These are phyloP conservation scores for Myotis myotis DNA, from an alignment of 2,797 vertebrate species.

Conservation along the genomic window DNA sequence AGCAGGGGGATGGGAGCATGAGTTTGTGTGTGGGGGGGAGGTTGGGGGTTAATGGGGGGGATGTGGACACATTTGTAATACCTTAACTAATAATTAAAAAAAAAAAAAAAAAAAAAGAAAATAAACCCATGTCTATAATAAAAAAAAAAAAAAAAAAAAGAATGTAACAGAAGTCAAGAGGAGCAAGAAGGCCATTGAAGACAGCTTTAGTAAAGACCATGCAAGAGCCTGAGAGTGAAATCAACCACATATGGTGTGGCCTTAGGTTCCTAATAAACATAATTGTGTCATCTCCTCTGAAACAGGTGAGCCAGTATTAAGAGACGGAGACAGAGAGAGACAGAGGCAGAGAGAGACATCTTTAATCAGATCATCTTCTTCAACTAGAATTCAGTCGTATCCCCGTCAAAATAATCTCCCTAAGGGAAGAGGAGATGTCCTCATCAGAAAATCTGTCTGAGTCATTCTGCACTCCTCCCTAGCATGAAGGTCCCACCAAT, in stretches of 20 bases:
- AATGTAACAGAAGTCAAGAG: slow-evolving; percentile 16
- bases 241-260: neutral
- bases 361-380: slow-evolving; percentile 15
- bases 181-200: neutral
- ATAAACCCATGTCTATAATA: too few relatives aligned
- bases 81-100: too few relatives aligned
- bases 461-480: neutral
- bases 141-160: too few relatives aligned
- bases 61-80: too few relatives aligned
- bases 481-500: neutral
- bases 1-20: too few relatives aligned
- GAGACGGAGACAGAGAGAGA: neutral
- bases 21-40: too few relatives aligned
- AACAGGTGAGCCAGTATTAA: neutral
- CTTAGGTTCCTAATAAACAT: neutral
- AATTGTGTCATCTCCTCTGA: slow-evolving; percentile 3
- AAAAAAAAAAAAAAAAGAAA: too few relatives aligned
- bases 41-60: too few relatives aligned
- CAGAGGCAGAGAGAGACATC: neutral
- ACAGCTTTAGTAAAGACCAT: slow-evolving; percentile 30
- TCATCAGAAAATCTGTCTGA: neutral
- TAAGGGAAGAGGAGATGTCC: neutral
- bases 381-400: neutral
- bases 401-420: neutral
- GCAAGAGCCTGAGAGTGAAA: neutral